These are phyloP conservation scores for Empidonax alnorum DNA, from an alignment of 2,113 vertebrate genomes.

Conservation along the genomic window DNA sequence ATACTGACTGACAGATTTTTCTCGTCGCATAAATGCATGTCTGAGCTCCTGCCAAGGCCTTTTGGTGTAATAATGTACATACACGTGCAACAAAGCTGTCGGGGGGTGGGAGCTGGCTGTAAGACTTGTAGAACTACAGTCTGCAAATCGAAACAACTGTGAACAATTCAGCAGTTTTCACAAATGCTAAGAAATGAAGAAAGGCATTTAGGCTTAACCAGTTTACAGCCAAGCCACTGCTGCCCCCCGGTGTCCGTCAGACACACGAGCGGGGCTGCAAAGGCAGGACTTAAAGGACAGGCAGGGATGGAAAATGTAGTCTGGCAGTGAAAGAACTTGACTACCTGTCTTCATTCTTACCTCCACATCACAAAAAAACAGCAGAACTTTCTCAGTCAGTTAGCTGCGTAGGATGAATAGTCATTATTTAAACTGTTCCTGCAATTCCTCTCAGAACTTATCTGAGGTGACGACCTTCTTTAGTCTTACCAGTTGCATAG, in stretches of 20 bases:
- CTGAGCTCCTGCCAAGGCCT: not conserved
- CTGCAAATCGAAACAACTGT: not conserved
- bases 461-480: not conserved
- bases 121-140: not conserved
- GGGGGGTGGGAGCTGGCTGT: rapidly evolving
- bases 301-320: rapidly evolving
- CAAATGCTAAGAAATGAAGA: not conserved
- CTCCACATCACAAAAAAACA: rapidly evolving
- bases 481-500: not conserved
- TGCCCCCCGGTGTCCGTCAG: not conserved
- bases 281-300: rapidly evolving
- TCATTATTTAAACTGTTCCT: not conserved
- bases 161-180: not conserved
- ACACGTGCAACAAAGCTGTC: not conserved
- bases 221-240: not conserved
- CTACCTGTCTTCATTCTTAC: not conserved
- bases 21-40: not conserved
- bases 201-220: not conserved
- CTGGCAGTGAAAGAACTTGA: rapidly evolving
- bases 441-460: not conserved
- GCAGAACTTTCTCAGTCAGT: not conserved
- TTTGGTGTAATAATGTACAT: not conserved
- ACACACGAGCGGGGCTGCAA: not conserved
- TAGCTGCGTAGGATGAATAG: not conserved
- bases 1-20: not conserved